These are phyloP conservation scores for Hyposoter dolosus DNA, from an alignment of 2,888 invertebrate genomes.

Conservation along the genomic window DNA sequence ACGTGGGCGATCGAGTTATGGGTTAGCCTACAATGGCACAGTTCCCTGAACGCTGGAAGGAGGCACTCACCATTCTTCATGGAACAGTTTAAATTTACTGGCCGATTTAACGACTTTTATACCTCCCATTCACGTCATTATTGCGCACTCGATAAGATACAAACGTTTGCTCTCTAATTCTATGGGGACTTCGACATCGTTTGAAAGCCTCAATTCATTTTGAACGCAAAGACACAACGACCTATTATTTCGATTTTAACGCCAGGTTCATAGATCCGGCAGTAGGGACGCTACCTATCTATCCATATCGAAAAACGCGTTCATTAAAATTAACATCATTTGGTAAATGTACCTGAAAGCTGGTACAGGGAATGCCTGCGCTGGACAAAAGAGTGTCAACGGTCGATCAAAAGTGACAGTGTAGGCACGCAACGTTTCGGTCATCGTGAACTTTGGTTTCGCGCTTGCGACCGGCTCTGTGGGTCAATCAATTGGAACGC, in stretches of 20 bases:
- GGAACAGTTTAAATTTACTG: constrained; percentile 86
- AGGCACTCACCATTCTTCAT: constrained; percentile 90
- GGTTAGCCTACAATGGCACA: not conserved
- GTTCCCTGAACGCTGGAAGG: constrained; percentile 89
- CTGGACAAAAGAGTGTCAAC: constrained; percentile 88
- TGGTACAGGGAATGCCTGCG: constrained; percentile 90
- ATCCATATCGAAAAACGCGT: not conserved
- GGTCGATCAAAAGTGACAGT: constrained; percentile 70
- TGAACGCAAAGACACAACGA: not conserved
- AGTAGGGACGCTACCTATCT: not conserved
- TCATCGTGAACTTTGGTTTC: constrained; percentile 82
- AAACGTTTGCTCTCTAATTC: not conserved
- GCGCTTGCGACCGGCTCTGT: constrained; percentile 90
- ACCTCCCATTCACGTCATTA: constrained; percentile 44
- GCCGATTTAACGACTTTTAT: constrained; percentile 62
- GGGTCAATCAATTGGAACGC: constrained; percentile 37
- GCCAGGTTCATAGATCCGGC: not conserved
- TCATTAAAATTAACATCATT: not conserved
- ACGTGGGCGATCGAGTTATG: constrained; percentile 13
- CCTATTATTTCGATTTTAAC: not conserved
- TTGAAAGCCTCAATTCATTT: not conserved
- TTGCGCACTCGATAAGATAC: not conserved
- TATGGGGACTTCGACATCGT: not conserved
- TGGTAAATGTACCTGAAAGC: constrained; percentile 87
- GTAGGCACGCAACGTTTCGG: constrained; percentile 78